Evolutionary conservation across 2,888 invertebrate species (phyloP).

Genomic region (Heliconius sara): DNA sequence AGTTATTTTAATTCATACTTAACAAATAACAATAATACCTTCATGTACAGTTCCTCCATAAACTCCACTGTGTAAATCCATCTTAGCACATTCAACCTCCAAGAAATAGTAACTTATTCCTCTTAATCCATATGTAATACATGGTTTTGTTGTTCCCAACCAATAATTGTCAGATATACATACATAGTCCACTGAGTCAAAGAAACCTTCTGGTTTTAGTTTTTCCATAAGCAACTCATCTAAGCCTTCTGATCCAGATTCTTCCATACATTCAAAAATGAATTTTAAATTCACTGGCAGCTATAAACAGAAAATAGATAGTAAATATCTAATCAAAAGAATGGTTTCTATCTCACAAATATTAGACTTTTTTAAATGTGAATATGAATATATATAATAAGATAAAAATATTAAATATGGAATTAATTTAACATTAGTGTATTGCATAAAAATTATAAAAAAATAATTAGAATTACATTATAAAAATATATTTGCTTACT

Average conservation of each 20-base stretch:
- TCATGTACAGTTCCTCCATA: constrained; percentile 95
- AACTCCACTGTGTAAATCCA: constrained; percentile 98
- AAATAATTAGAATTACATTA: not conserved
- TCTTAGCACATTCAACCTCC: constrained; percentile 93
- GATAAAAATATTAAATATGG: not conserved
- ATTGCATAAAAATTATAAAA: too few relatives aligned
- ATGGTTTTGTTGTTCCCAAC: constrained; percentile 98
- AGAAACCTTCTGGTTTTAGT: constrained; percentile 87
- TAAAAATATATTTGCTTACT: constrained; percentile 54
- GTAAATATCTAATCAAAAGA: too few relatives aligned
- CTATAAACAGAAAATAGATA: constrained; percentile 53
- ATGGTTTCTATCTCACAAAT: too few relatives aligned
- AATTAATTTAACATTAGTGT: not conserved
- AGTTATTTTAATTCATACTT: not conserved
- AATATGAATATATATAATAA: not conserved
- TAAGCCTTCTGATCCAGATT: constrained; percentile 97
- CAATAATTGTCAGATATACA: constrained; percentile 99
- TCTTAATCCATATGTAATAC: constrained; percentile 97
- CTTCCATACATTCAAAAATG: constrained; percentile 99
- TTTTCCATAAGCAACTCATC: constrained; percentile 89
- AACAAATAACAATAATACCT: constrained; percentile 71
- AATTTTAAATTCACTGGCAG: constrained; percentile 93
- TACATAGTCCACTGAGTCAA: constrained; percentile 94
- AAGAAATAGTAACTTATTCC: constrained; percentile 96
- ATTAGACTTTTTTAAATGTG: too few relatives aligned